Evolutionary conservation across 2,113 vertebrate genomes (phyloP), one percentile per base, ranked within the genome.

Genomic region (Gavialis gangeticus): DNA sequence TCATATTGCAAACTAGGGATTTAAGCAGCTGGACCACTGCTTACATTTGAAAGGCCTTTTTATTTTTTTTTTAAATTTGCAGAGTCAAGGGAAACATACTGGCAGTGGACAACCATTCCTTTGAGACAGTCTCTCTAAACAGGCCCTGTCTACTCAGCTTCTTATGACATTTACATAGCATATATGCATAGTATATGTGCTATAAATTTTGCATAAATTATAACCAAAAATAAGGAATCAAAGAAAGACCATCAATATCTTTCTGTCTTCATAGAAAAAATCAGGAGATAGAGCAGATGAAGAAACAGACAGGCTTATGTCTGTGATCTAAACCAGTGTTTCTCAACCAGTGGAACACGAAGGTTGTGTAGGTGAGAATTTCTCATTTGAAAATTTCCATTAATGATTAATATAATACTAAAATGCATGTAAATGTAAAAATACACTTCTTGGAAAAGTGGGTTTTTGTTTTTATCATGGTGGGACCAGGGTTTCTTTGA

Each of bases 1-100:
- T 97, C 82, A 1, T 84, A 89, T 97, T 97, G 95, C 97, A 88
- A 75, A 89, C 28, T 67, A 25, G 63, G 46, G 84, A 95, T 97
- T 96, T 82, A 92, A 94, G 78, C 46, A 96, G 78, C 77, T 84
- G 76, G 85, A 62, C 76, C 54, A 83, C 28, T 75, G 22, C 22
- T 80, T 58, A 58, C 59, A 34, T 62, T 62, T 16, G 66, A 59
- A 69, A 64, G 37, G 58, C 22, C 18, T 37, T 78, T 37, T 24
- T 21, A 54, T 59, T n/a, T 34, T 19, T 28, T 89, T 76, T 58
- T 92, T 94, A 93, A 97, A 96, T 92, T 67, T 96, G 96, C 94
- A 78, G 91, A 82, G 94, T 96, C 96, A 94, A 73, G 75, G 82
- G 85, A 85, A 97, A 95, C 88, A 95, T 91, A 85, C 30, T 93